These are phyloP conservation scores for Cecidostiba fungosa DNA, from an alignment of 2,888 invertebrate species.

Conservation along the genomic window DNA sequence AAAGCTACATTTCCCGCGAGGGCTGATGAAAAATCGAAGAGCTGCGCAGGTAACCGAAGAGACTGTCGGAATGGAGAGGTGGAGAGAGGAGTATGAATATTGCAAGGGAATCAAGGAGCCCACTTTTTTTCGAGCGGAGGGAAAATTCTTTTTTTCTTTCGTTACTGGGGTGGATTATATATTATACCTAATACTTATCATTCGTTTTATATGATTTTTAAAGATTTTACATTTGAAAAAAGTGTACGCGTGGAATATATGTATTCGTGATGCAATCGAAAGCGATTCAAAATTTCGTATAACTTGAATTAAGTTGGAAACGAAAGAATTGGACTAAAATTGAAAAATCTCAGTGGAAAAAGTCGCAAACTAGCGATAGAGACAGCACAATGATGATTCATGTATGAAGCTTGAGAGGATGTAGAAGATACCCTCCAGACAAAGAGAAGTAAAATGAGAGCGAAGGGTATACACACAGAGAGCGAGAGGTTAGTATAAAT, in stretches of 20 bases:
- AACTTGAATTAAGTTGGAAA: not conserved
- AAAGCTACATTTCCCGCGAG: conserved; percentile 38
- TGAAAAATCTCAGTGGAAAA: not conserved
- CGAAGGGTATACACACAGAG: not conserved
- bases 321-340: not conserved
- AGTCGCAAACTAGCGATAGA: not conserved
- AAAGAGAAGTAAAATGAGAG: conserved; percentile 1
- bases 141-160: not conserved
- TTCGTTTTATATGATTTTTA: too few species aligned
- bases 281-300: too few species aligned
- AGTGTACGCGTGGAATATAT: too few species aligned
- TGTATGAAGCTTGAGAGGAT: not conserved
- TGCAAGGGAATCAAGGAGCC: conserved; percentile 17
- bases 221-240: too few species aligned
- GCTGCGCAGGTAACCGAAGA: not conserved
- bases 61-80: not conserved
- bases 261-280: too few species aligned
- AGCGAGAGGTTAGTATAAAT: conserved; percentile 22
- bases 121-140: not conserved
- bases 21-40: conserved; percentile 53
- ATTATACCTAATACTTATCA: too few species aligned
- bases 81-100: conserved; percentile 12
- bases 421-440: not conserved
- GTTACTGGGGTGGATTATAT: too few species aligned
- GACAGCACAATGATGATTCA: conserved; percentile 5